phyloP scores from a whole-genome alignment of 30 jellyfish, hydroid and myxozoan species.

The Turritopsis rubra region DNA sequence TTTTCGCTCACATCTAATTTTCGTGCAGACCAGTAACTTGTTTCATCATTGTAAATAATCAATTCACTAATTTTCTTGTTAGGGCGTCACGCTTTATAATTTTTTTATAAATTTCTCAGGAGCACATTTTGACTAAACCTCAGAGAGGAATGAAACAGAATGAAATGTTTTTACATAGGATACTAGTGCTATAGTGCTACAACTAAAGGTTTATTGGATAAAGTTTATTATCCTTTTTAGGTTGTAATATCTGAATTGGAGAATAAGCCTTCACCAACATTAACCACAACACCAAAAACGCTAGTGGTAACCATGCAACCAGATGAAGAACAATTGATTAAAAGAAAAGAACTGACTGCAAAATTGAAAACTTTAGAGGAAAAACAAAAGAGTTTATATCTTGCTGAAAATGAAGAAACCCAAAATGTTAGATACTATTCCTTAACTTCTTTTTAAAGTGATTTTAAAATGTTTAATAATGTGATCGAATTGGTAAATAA shows the following conservation, averaged over 20 bases:
- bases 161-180: not conserved
- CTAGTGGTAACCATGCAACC: constrained; percentile 8
- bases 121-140: too few species aligned
- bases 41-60: too few species aligned
- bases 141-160: not conserved
- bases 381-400: not conserved
- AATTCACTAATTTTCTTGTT: too few species aligned
- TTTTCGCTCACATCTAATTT: too few species aligned
- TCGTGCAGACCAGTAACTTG: too few species aligned
- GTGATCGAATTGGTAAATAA: too few species aligned
- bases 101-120: too few species aligned
- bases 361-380: not conserved
- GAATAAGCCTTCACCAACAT: not conserved
- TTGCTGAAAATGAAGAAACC: not conserved
- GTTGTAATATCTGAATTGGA: not conserved
- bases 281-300: not conserved
- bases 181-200: not conserved
- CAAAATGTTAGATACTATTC: not conserved
- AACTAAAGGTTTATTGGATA: not conserved
- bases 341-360: not conserved
- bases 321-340: not conserved
- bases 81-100: too few species aligned
- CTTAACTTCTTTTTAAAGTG: not conserved
- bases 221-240: not conserved
- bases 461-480: too few species aligned